Percentiles rank a stretch among this genome's conserved stretches.
Evolutionary conservation across 2,113 vertebrate species (phyloP).

Genomic region (Riparia riparia): DNA sequence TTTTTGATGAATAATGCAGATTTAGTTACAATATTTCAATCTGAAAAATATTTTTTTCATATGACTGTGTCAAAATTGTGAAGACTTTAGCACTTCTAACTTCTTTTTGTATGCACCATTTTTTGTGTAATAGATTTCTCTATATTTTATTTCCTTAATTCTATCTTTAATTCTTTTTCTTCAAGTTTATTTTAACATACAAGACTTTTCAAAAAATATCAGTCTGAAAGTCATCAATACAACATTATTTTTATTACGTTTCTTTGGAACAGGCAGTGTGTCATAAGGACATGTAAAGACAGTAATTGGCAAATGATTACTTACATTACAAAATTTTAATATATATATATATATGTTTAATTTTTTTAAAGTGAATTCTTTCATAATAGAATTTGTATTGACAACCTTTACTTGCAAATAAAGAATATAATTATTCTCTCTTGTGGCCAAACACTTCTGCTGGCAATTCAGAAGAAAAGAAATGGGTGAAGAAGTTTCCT

Average conservation of each 20-base stretch:
- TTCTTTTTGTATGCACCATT: neutral
- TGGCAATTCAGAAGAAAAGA: neutral
- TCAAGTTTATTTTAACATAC: neutral
- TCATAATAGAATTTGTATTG: neutral
- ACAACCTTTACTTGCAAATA: neutral
- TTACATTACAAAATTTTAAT: neutral
- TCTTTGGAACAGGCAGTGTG: neutral
- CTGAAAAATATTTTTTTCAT: neutral
- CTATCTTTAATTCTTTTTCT: neutral
- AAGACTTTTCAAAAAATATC: neutral
- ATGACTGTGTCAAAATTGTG: neutral
- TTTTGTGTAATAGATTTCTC: neutral
- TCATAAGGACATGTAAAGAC: neutral
- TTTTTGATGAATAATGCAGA: neutral
- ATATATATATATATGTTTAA: neutral
- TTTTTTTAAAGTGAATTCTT: neutral
- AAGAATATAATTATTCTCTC: neutral
- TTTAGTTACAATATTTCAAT: neutral
- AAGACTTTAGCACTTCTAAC: neutral
- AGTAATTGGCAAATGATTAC: neutral
- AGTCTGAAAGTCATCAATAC: neutral
- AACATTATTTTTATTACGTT: neutral
- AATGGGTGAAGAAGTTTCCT: neutral
- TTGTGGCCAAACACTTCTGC: neutral
- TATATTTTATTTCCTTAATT: neutral